Percentiles rank a stretch among this genome's conserved stretches.
Conservation (phyloP, 1,140 invertebrate genomes). For the Eciton burchellii region DNA sequence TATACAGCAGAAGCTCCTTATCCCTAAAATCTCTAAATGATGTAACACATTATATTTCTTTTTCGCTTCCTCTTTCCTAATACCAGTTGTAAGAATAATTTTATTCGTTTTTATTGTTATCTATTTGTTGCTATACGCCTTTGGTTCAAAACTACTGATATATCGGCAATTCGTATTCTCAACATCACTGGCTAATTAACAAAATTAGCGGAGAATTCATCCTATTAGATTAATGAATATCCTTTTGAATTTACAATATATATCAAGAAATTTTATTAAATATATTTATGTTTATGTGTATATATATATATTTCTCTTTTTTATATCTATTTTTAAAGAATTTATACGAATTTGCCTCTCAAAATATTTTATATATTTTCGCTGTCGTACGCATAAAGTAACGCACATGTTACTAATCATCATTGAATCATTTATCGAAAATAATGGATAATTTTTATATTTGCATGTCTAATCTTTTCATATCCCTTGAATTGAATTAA, state of each 20-base stretch:
- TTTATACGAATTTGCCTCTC: constrained; percentile 66
- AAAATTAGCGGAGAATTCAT: constrained; percentile 59
- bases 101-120: constrained; percentile 66
- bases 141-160: constrained; percentile 75
- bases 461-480: constrained; percentile 7
- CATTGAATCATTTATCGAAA: constrained; percentile 20
- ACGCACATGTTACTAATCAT: constrained; percentile 37
- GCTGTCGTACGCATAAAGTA: constrained; percentile 48
- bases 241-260: constrained; percentile 65
- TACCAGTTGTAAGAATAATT: constrained; percentile 77
- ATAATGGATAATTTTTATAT: constrained; percentile 15
- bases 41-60: constrained; percentile 46
- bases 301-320: constrained; percentile 51
- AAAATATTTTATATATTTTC: constrained; percentile 57
- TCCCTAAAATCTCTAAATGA: constrained; percentile 58
- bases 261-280: constrained; percentile 64
- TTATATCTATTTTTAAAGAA: constrained; percentile 32
- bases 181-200: constrained; percentile 61
- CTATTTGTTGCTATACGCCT: constrained; percentile 71
- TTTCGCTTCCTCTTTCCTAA: constrained; percentile 42
- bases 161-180: constrained; percentile 70
- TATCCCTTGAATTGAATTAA: constrained; percentile 19
- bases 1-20: constrained; percentile 67
- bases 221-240: constrained; percentile 66
- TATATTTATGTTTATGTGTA: constrained; percentile 57